Evolutionary conservation across 2,888 invertebrate genomes (phyloP), one percentile per base, ranked within the genome.

Genomic region (Epistrophe grossulariae): DNA sequence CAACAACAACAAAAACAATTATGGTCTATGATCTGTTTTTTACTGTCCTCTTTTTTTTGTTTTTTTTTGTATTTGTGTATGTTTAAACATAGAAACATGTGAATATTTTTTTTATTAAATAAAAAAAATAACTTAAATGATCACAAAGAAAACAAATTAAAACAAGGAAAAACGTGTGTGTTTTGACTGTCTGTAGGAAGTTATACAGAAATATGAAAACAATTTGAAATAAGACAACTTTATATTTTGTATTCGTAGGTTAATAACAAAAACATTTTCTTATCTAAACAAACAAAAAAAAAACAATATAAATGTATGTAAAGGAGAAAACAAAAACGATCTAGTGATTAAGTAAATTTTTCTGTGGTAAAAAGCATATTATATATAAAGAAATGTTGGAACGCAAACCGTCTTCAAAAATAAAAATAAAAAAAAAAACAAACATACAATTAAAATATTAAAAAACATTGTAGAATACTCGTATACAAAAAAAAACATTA

Each of bases 321-420:
- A 73, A 66, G 62, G 38, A 66, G 31, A 62, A 81, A 43, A 68
- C 55, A 35, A 80, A 74, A 70, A 50, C 45, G 66, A 71, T 59
- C 60, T 87, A 87, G 87, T 87, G 87, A 87, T 87, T 87, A 87
- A 87, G 87, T 79, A 82, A 87, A 87, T 59, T 87, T 83, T 87
- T 87, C 87, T 87, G 87, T 87, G 87, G 83, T 87, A 87, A 79
- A 79, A 74, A 71, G 79, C 64, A 83, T 87, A 87, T 79, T 79
- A 66, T 68, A 62, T 79, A 79, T 79, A 83, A 70, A 76, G 76
- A 87, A 83, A 83, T 83, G 87, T 87, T 87, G 87, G 71, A 87
- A 87, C 83, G 74, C 83, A 87, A 87, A 83, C 87, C 87, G 87
- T 87, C 87, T 87, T 81, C 57, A 83, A 71, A 74, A 52, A 74